A percentile compares a stretch with the other conserved stretches of the same genome.
Conservation (phyloP, 2,797 vertebrate species). For the Bovichtus diacanthus region DNA sequence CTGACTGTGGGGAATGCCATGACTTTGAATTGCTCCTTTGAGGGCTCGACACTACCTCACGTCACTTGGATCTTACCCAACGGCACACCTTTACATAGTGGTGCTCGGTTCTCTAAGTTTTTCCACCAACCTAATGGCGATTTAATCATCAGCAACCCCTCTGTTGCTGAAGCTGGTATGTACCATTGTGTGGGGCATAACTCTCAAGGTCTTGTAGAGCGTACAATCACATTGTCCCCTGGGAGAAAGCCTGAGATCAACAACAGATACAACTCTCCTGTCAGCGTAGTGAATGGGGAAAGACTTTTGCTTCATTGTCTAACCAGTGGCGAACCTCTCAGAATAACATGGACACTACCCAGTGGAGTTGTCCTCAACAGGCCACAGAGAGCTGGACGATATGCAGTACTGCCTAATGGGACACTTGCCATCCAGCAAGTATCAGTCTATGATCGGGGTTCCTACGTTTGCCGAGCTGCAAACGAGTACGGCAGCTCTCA, state of each 20-base stretch:
- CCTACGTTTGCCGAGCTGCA: slow-evolving; percentile 87
- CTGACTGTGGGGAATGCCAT: slow-evolving; percentile 87
- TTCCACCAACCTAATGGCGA: slow-evolving; percentile 88
- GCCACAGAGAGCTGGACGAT: slow-evolving; percentile 87
- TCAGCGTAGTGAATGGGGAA: slow-evolving; percentile 89
- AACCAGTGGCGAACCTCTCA: slow-evolving; percentile 66
- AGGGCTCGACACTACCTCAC: slow-evolving; percentile 76
- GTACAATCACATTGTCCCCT: slow-evolving; percentile 84
- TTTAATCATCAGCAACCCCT: slow-evolving; percentile 87
- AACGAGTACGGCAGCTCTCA: slow-evolving; percentile 87
- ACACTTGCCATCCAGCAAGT: slow-evolving; percentile 88
- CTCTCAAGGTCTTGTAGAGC: slow-evolving; percentile 82
- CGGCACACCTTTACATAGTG: slow-evolving; percentile 83
- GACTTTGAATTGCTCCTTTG: slow-evolving; percentile 90
- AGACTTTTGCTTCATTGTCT: slow-evolving; percentile 88
- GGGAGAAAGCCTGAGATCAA: slow-evolving; percentile 85
- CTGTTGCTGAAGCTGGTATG: slow-evolving; percentile 85
- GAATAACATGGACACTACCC: slow-evolving; percentile 91
- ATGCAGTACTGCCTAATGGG: slow-evolving; percentile 88
- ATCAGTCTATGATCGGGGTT: slow-evolving; percentile 91
- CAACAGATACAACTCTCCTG: slow-evolving; percentile 84
- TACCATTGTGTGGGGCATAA: slow-evolving; percentile 90
- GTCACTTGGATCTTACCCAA: slow-evolving; percentile 90
- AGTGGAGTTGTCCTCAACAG: slow-evolving; percentile 86
- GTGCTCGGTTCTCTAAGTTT: slow-evolving; percentile 83